Conservation (phyloP, 2,113 vertebrate genomes). For the Eubucco bourcierii region DNA sequence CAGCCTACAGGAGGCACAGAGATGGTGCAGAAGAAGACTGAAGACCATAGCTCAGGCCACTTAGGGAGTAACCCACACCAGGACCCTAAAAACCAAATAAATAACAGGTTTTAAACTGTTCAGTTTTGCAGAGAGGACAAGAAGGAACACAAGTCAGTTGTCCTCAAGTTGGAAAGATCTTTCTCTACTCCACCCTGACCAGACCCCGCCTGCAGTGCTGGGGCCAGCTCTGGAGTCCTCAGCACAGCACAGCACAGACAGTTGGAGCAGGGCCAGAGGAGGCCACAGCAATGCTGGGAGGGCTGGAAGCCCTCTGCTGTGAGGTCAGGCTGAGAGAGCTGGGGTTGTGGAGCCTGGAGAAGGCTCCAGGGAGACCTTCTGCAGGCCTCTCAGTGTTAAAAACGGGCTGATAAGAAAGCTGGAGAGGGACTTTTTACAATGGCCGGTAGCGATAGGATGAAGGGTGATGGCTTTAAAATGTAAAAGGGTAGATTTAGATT, state of each 20-base stretch:
- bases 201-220: not conserved
- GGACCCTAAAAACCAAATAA: not conserved
- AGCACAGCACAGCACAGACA: not conserved
- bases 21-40: not conserved
- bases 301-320: not conserved
- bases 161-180: not conserved
- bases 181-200: not conserved
- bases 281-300: not conserved
- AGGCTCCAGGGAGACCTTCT: not conserved
- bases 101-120: not conserved
- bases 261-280: not conserved
- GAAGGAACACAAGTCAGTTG: not conserved
- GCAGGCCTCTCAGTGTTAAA: not conserved
- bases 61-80: not conserved
- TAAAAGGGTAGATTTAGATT: not conserved
- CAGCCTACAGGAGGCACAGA: not conserved
- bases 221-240: not conserved
- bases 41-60: not conserved
- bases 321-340: not conserved
- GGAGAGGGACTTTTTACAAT: not conserved
- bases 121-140: not conserved
- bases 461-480: not conserved
- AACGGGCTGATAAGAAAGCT: not conserved
- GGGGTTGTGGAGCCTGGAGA: not conserved
- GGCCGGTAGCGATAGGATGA: not conserved